These are phyloP conservation scores for Myotis brandtii DNA, from an alignment of 2,113 vertebrate genomes.

Conservation along the genomic window DNA sequence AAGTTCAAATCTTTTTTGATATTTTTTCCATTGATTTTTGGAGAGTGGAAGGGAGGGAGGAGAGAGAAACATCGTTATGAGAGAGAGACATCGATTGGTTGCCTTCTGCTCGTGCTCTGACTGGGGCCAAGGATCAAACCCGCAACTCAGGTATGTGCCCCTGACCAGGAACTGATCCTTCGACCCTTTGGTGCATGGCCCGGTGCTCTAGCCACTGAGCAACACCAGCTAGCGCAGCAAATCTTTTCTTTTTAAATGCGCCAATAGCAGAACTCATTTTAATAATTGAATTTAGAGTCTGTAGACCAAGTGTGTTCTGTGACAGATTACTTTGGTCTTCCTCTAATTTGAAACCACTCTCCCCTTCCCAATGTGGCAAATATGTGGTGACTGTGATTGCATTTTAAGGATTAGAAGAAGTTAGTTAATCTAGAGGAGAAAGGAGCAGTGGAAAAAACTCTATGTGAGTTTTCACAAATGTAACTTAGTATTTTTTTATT, in stretches of 20 bases:
- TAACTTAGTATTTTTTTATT: neutral
- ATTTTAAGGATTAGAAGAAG: neutral
- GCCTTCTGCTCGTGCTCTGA: too few relatives aligned
- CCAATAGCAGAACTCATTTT: neutral
- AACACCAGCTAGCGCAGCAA: neutral
- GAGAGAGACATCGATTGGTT: too few relatives aligned
- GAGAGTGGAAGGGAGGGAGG: too few relatives aligned
- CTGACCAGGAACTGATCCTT: too few relatives aligned
- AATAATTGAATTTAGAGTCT: neutral
- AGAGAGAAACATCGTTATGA: too few relatives aligned
- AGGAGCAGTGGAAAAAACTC: neutral
- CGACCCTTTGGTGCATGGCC: too few relatives aligned
- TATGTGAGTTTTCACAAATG: neutral
- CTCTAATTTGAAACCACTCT: neutral
- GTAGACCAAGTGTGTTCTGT: neutral
- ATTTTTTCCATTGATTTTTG: too few relatives aligned
- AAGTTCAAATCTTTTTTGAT: neutral
- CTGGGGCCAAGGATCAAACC: too few relatives aligned
- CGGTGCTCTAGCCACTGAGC: too few relatives aligned
- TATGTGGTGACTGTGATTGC: neutral
- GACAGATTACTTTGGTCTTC: constrained; percentile 27
- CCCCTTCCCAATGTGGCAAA: neutral
- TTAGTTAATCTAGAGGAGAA: neutral
- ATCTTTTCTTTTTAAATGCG: neutral
- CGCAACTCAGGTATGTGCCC: too few relatives aligned